Base-by-base conservation (phyloP, 2,797 vertebrate genomes). In the Alectoris magna region DNA sequence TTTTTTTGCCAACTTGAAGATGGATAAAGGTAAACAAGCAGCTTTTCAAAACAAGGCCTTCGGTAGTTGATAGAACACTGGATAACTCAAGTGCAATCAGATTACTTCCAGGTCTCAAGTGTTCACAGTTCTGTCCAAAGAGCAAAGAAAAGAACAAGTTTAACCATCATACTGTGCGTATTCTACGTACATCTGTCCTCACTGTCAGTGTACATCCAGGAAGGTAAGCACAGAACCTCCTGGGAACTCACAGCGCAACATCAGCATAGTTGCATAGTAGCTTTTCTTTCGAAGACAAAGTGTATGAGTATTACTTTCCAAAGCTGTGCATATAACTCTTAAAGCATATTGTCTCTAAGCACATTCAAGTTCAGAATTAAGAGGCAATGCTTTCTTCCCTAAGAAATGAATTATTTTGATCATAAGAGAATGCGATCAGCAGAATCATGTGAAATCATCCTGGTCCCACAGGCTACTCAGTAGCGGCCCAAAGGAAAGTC, bases 71-170 rank as follows among this genome's bases (percentile, higher is more conserved):
- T 95, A 97, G 95, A 97, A 96, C 96, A 98, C 94, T 97, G 96
- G 96, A 97, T 96, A 97, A 96, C 86, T 90, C 94, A 96, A 98
- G 97, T 98, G 97, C 98, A 98, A 98, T 97, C 94, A 87, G 80
- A 92, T 87, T 87, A 94, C 76, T 95, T 92, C 93, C 79, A 88
- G 94, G 91, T 84, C 88, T 4, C 74, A 96, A 95, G 87, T 31
- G 92, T 95, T 97, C 96, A 97, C 79, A 92, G 80, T 95, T 97
- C 97, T 98, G 97, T 89, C 76, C 88, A 96, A 92, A 97, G 88
- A 92, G 44, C 91, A 96, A 94, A 96, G 87, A 94, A 75, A 94
- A 96, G 80, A 96, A 91, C 64, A 86, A 70, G 59, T 90, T 81
- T 91, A 95, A 91, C 75, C 16, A 64, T 76, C 27, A 1, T 59